phyloP scores from a whole-genome alignment of 2,888 invertebrate species.

The Caradrina kadenii region DNA sequence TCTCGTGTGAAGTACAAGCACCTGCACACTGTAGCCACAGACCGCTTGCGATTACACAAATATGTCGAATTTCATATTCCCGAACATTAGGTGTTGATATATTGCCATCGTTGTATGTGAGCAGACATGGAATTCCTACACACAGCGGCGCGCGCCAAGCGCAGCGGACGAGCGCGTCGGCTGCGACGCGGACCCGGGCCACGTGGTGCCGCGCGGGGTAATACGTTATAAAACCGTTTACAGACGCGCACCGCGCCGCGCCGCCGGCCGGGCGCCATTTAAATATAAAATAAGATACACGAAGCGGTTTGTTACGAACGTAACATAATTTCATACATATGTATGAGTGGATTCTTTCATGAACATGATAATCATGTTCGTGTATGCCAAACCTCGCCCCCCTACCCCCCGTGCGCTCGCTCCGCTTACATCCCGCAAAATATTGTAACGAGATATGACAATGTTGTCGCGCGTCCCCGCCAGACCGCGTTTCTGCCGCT shows the following conservation, averaged over 20 bases:
- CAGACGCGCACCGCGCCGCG: no score
- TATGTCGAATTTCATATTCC: no score
- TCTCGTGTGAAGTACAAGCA: no score
- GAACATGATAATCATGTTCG: conserved; percentile 59
- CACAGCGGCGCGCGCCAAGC: conserved; percentile 2
- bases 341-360: conserved; percentile 65
- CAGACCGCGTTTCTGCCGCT: no score
- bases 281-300: conserved; percentile 58
- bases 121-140: conserved; percentile 2
- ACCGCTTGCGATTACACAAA: no score
- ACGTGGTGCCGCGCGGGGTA: no score
- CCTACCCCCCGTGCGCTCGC: not conserved
- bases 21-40: no score
- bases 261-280: no score
- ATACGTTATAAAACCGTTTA: no score
- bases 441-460: conserved; percentile 41
- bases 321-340: conserved; percentile 67
- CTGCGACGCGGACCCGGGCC: no score
- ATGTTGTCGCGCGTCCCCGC: no score
- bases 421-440: conserved; percentile 35
- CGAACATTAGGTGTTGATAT: not conserved
- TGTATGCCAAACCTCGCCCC: conserved; percentile 30
- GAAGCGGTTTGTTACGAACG: conserved; percentile 46
- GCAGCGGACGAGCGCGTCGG: conserved; percentile 25
- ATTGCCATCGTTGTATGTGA: not conserved